A percentile compares a stretch with the other conserved stretches of the same genome.
These are phyloP conservation scores for Lepilemur septentrionalis DNA, from an alignment of 2,797 vertebrate species.

Conservation along the genomic window DNA sequence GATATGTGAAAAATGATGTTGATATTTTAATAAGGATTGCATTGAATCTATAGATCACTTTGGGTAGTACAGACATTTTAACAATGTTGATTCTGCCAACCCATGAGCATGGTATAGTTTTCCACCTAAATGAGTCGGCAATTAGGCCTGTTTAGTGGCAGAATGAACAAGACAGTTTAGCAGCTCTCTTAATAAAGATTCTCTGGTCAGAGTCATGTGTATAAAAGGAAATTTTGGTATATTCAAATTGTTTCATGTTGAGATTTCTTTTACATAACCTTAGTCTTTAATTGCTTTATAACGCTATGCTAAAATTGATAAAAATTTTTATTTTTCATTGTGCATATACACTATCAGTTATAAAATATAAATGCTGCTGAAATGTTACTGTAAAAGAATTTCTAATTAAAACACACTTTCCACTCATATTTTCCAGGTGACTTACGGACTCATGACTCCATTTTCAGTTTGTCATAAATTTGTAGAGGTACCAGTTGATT, in stretches of 20 bases:
- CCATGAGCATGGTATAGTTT: background rate
- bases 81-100: too few relatives aligned
- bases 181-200: background rate
- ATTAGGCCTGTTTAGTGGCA: background rate
- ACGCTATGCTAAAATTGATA: background rate
- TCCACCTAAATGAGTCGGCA: background rate
- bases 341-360: background rate
- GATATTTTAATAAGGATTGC: too few relatives aligned
- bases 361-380: background rate
- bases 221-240: background rate
- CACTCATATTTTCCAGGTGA: background rate
- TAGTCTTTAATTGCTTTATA: background rate
- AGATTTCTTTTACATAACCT: background rate
- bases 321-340: background rate
- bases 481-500: background rate
- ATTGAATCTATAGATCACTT: too few relatives aligned
- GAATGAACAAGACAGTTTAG: background rate
- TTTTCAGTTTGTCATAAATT: background rate
- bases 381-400: background rate
- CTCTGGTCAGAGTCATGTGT: background rate
- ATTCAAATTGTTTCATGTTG: background rate
- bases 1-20: too few relatives aligned
- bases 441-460: background rate
- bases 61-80: too few relatives aligned
- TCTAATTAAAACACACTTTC: background rate